Percentiles rank a stretch among this genome's conserved stretches.
These are phyloP conservation scores for Staurois parvus DNA, from an alignment of 2,797 vertebrate genomes.

Conservation along the genomic window DNA sequence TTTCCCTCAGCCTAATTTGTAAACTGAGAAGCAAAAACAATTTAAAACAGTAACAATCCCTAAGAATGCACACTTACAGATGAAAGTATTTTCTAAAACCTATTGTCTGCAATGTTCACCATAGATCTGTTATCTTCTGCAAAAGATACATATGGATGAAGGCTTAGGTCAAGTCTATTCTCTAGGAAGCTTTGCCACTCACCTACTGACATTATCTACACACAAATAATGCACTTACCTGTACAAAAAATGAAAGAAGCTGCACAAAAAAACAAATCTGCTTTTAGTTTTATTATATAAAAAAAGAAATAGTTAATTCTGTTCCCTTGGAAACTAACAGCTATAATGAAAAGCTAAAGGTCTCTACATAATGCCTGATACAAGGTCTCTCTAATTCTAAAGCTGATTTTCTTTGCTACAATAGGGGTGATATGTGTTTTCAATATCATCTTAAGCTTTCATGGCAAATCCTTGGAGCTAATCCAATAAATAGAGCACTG, in stretches of 20 bases:
- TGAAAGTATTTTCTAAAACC: not conserved
- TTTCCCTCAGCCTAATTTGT: not conserved
- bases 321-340: conserved; percentile 87
- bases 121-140: not conserved
- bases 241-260: not conserved
- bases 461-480: conserved; percentile 74
- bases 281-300: conserved; percentile 71
- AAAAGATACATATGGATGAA: not conserved
- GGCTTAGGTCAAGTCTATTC: not conserved
- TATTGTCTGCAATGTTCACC: not conserved
- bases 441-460: conserved; percentile 77
- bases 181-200: not conserved
- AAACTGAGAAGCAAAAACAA: not conserved
- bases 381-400: conserved; percentile 82
- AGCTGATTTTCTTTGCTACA: conserved; percentile 80
- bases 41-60: not conserved
- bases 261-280: conserved; percentile 67
- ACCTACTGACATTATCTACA: not conserved
- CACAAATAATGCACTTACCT: conserved; percentile 14
- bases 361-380: conserved; percentile 81
- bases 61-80: not conserved
- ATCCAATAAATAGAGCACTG: conserved; percentile 74
- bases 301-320: conserved; percentile 85
- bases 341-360: conserved; percentile 81
- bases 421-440: conserved; percentile 77